phyloP scores from a whole-genome alignment of 1,140 invertebrate genomes.

The Drosophila tsacasi region DNA sequence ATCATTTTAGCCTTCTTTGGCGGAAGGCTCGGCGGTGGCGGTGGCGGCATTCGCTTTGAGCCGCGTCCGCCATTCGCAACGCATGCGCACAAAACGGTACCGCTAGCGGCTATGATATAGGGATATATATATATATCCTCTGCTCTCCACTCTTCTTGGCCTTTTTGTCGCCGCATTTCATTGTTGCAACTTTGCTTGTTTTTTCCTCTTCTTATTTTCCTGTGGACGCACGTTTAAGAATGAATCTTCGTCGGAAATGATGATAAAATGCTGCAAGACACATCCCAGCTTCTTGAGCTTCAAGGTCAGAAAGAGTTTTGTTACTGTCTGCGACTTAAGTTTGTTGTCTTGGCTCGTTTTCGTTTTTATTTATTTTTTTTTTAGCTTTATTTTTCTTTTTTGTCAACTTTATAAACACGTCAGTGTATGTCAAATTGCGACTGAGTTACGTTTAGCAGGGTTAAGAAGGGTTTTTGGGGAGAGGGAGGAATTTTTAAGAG shows the following conservation, averaged over 20 bases:
- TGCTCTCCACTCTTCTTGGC: constrained; percentile 2
- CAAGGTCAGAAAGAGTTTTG: constrained; percentile 71
- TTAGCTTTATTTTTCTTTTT: constrained; percentile 33
- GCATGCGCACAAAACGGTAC: constrained; percentile 85
- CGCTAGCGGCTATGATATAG: constrained; percentile 75
- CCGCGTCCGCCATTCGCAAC: constrained; percentile 79
- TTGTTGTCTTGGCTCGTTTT: constrained; percentile 7
- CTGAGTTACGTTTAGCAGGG: constrained; percentile 63
- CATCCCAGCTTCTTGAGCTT: constrained; percentile 49
- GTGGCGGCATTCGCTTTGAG: constrained; percentile 81
- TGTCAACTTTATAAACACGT: constrained; percentile 66
- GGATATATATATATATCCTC: constrained; percentile 22
- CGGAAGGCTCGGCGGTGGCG: constrained; percentile 53
- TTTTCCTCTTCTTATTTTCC: constrained; percentile 11
- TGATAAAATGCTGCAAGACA: constrained; percentile 65
- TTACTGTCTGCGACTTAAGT: constrained; percentile 33
- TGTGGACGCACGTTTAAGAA: constrained; percentile 65
- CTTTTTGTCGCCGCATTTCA: constrained; percentile 83
- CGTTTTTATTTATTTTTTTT: constrained; percentile 12
- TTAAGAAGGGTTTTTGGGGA: not conserved
- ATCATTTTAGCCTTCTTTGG: constrained; percentile 12
- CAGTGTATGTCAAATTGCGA: constrained; percentile 74
- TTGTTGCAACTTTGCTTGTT: constrained; percentile 63
- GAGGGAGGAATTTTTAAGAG: not conserved
- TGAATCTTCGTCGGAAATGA: constrained; percentile 76